These are phyloP conservation scores for Dipodomys merriami DNA, from an alignment of 2,113 vertebrate genomes.

Conservation along the genomic window DNA sequence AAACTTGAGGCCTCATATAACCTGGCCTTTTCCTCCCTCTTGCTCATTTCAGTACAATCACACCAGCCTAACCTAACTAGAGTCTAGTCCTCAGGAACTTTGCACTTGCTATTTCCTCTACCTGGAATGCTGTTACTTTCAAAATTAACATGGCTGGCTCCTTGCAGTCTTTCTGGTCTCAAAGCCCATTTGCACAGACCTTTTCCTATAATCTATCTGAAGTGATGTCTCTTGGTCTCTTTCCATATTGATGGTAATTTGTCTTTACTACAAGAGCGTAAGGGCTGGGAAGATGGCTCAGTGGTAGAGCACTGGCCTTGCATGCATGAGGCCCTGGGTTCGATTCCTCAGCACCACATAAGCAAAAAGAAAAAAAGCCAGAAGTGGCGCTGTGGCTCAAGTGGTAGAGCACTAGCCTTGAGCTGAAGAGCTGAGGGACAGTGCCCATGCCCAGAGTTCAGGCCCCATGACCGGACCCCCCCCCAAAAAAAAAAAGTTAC, in stretches of 20 bases:
- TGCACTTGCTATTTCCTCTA: neutral
- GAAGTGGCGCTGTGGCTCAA: too few species aligned
- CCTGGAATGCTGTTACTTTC: neutral
- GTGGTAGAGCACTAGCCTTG: too few species aligned
- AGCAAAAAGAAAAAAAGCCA: too few species aligned
- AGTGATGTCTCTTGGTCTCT: neutral
- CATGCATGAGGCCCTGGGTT: too few species aligned
- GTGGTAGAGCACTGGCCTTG: too few species aligned
- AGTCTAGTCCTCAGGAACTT: neutral
- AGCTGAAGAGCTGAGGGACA: too few species aligned
- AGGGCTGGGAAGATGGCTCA: too few species aligned
- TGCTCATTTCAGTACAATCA: neutral
- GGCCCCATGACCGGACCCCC: too few species aligned
- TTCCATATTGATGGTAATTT: neutral
- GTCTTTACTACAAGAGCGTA: neutral
- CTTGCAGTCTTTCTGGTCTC: neutral
- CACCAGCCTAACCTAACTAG: too few species aligned
- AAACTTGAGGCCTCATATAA: neutral
- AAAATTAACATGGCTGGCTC: neutral
- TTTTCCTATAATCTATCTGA: neutral
- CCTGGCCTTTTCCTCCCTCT: neutral
- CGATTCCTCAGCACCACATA: too few species aligned
- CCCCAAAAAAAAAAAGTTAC: too few species aligned
- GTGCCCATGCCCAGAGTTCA: too few species aligned
- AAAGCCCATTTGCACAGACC: neutral